Evolutionary conservation across 2,113 vertebrate genomes (phyloP).

Genomic region (Petrocephalus microphthalmus): DNA sequence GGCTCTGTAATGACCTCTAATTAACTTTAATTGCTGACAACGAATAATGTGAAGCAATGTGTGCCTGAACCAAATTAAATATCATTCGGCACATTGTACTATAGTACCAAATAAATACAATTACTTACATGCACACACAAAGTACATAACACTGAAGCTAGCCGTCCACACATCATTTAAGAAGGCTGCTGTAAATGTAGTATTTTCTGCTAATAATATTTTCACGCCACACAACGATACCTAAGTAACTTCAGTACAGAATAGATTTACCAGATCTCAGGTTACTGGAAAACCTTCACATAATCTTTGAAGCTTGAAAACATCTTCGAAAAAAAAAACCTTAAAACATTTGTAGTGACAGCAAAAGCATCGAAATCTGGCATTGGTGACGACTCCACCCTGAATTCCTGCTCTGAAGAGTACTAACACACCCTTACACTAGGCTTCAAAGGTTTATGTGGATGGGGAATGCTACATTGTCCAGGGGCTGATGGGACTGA

Average conservation of each 20-base stretch:
- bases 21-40: constrained; percentile 74
- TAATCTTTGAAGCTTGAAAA: neutral
- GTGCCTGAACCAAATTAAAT: constrained; percentile 81
- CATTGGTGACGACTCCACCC: neutral
- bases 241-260: neutral
- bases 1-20: constrained; percentile 64
- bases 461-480: neutral
- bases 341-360: neutral
- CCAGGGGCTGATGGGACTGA: neutral
- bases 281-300: neutral
- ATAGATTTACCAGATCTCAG: neutral
- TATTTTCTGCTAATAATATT: neutral
- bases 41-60: constrained; percentile 66
- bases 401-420: neutral
- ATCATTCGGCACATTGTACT: constrained; percentile 61
- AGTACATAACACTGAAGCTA: neutral
- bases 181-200: neutral
- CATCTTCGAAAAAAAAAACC: neutral
- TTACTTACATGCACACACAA: constrained; percentile 77
- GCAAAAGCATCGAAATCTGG: neutral
- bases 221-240: neutral
- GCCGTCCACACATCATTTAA: neutral
- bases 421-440: neutral
- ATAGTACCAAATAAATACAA: constrained; percentile 92
- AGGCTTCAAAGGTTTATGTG: neutral